Percentiles rank a stretch among this genome's conserved stretches.
Conservation (phyloP, 2,888 invertebrate genomes). For the Cyclophora albipunctata region DNA sequence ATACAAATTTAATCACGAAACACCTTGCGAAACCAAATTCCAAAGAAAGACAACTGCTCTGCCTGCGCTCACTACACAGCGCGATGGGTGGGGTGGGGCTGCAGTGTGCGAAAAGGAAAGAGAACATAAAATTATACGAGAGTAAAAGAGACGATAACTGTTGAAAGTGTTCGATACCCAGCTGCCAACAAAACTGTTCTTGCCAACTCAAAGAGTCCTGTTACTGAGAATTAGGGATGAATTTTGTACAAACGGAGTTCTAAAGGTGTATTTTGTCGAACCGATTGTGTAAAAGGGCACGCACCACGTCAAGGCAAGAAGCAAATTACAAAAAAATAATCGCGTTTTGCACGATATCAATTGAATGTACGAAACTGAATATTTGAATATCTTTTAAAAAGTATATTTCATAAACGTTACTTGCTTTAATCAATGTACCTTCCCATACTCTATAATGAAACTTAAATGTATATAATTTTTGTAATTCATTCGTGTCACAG, state of each 20-base stretch:
- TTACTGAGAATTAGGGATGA: too few species aligned
- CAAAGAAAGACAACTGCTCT: slow-evolving; percentile 32
- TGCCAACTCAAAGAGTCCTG: slow-evolving; percentile 1
- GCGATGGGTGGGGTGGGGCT: slow-evolving; percentile 39
- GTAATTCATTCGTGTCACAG: too few species aligned
- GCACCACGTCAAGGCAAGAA: not conserved
- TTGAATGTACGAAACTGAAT: too few species aligned
- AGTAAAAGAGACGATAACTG: slow-evolving; percentile 38
- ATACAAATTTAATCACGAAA: slow-evolving; percentile 22
- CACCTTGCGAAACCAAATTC: slow-evolving; percentile 40
- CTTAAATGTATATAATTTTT: too few species aligned
- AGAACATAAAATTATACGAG: slow-evolving; percentile 8
- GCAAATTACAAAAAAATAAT: not conserved
- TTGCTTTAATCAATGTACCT: too few species aligned
- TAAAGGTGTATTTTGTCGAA: not conserved
- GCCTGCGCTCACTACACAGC: not conserved
- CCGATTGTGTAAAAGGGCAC: slow-evolving; percentile 1
- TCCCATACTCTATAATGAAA: too few species aligned
- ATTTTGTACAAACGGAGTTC: too few species aligned
- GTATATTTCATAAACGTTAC: too few species aligned
- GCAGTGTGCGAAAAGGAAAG: slow-evolving; percentile 29
- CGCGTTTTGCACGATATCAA: too few species aligned
- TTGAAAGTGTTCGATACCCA: slow-evolving; percentile 37
- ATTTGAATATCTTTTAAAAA: too few species aligned
- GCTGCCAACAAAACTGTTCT: slow-evolving; percentile 8